Evolutionary conservation across 2,113 vertebrate species (phyloP), one percentile per base, ranked within the genome.

Genomic region (Grammomys dolichurus): DNA sequence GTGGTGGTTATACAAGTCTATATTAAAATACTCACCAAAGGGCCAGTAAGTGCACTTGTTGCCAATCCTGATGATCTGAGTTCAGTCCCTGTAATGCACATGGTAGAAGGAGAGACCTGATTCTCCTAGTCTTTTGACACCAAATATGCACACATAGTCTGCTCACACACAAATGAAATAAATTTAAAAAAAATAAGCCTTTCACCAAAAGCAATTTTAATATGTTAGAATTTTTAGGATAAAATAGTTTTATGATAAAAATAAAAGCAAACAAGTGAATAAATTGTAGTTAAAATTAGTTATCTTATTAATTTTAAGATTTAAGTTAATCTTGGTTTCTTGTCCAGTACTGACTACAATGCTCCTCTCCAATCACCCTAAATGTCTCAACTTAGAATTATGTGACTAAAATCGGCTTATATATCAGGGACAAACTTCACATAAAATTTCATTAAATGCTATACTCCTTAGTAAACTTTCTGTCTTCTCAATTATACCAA

Each of bases 191-290:
- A 33, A 87, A 65, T 40, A 70, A 6, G 65, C 3, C 14, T 43
- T 14, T 85, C 69, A 72, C n/a, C 81, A 96, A 90, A 94, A n/a
- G 26, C 85, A 72, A 77, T 72, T 96, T 96, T 72, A 90, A 72
- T 69, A 36, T 63, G 48, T 82, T 58, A 36, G 84, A 40, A 69
- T 72, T 88, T 33, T 48, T n/a, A 90, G 40, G 10, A 89, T 63
- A 46, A 76, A 70, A 63, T 46, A 63, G 19, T 46, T 46, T 58
- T 89, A 87, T 77, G 46, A 73, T 70, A 89, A 89, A 95, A 91
- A 87, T 90, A 20, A 92, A 93, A 94, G 12, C 76, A 89, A 87
- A 85, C 54, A 87, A 94, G 8, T 77, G 14, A 88, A 69, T 58
- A 94, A 43, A 87, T 86, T 96, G 33, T 76, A 48, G 58, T 89